Evolutionary conservation across 1,140 invertebrate genomes (phyloP).

Genomic region (Drosophila leontia): DNA sequence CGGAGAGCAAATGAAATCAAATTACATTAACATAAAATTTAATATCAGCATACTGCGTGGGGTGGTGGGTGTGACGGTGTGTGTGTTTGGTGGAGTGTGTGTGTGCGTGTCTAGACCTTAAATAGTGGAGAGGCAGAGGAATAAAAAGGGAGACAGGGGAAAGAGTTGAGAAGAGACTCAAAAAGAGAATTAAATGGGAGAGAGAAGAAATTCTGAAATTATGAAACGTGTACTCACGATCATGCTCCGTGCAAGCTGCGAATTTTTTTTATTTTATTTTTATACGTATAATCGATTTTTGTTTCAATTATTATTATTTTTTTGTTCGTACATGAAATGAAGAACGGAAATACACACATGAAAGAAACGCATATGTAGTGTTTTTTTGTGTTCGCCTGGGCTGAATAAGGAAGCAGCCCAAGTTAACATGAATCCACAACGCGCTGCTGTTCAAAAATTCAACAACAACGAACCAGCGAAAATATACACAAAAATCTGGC

Average conservation of each 20-base stretch:
- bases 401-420: constrained; percentile 15
- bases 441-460: constrained; percentile 33
- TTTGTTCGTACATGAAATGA: constrained; percentile 80
- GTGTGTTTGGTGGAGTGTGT: constrained; percentile 11
- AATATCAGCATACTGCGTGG: constrained; percentile 66
- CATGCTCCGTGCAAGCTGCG: constrained; percentile 93
- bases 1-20: constrained; percentile 51
- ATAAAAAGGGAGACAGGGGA: constrained; percentile 8
- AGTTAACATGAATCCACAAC: constrained; percentile 42
- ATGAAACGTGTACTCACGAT: constrained; percentile 89
- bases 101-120: constrained; percentile 47
- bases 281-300: constrained; percentile 50
- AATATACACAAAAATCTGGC: constrained; percentile 45
- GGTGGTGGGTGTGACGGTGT: constrained; percentile 7
- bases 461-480: constrained; percentile 29
- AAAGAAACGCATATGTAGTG: constrained; percentile 62
- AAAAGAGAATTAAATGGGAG: constrained; percentile 57
- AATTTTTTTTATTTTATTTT: constrained; percentile 63
- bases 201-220: constrained; percentile 61
- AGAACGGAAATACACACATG: constrained; percentile 76
- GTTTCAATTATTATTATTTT: constrained; percentile 30
- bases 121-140: constrained; percentile 53
- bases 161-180: constrained; percentile 39
- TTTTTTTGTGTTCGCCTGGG: constrained; percentile 3
- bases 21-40: constrained; percentile 81